Base-by-base conservation (phyloP, 2,113 vertebrate species). In the Gadus chalcogrammus region DNA sequence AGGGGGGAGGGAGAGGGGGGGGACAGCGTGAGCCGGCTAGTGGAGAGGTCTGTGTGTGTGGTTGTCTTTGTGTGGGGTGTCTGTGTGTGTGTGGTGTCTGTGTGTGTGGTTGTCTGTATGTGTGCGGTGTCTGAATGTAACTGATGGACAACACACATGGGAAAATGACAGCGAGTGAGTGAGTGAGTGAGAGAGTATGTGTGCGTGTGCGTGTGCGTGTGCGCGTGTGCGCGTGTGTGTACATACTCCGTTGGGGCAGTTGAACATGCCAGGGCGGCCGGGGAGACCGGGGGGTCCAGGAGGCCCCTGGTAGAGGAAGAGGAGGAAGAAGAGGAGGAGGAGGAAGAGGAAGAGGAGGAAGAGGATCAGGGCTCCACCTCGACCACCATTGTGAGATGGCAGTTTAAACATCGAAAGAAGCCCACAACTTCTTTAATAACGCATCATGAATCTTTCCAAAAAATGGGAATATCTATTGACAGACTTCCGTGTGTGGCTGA, bases 191-290 rank as follows among this genome's bases (percentile, higher is more conserved):
- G 20, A 20, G 20, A 20, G n/a, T n/a, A n/a, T n/a, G n/a, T 17
- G 1, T 35, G 13, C 20, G n/a, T 24, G 22, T 15, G 5, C 15
- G 24, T 58, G 0, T 15, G 22, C 13, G 48, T 17, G 0, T 20
- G 35, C 12, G 64, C 22, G 17, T 48, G 17, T 48, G 31, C 48
- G 35, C 20, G 17, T 62, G 12, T 20, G 5, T 48, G 28, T 48
- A 93, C 95, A 95, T 93, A 99, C 97, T 88, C 95, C 95, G 91
- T 95, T 97, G 76, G 95, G 93, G 75, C 92, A 94, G 83, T 91
- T 85, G 79, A 95, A 86, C 18, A 90, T 90, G 71, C 95, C 95
- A 1, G 96, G 94, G 12, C 88, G 92, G 0, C 97, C 97, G 0
- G 95, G 94, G 2, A 85, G 94, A 0, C 97, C 96, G 0, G 96